A percentile compares a stretch with the other conserved stretches of the same genome.
phyloP scores from a whole-genome alignment of 2,888 invertebrate genomes.

The Harpalus rufipes region DNA sequence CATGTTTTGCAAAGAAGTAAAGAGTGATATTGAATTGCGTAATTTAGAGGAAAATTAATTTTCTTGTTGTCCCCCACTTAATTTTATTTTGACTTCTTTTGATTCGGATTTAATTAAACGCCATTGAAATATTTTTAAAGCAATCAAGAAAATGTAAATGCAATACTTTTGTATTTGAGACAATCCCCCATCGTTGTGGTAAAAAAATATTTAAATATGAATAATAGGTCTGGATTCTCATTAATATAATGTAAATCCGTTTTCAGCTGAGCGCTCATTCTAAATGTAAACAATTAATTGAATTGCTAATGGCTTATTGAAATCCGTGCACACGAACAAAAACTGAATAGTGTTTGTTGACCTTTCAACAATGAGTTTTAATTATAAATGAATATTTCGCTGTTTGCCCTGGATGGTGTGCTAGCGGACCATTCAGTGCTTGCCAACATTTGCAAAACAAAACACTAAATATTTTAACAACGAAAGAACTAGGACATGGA shows the following conservation, averaged over 20 bases:
- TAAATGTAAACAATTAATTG: slow-evolving; percentile 60
- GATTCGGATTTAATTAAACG: slow-evolving; percentile 6
- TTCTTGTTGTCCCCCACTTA: not conserved
- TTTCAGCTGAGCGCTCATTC: slow-evolving; percentile 1
- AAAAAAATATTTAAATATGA: slow-evolving; percentile 49
- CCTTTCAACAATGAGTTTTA: slow-evolving; percentile 50
- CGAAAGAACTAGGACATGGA: too few species aligned
- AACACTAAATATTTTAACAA: slow-evolving; percentile 6
- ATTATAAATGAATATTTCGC: slow-evolving; percentile 55
- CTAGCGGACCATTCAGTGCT: not conserved
- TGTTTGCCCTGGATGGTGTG: slow-evolving; percentile 1
- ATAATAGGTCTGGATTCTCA: slow-evolving; percentile 20
- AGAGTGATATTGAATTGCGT: not conserved
- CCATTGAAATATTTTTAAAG: slow-evolving; percentile 24
- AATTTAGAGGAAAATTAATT: not conserved
- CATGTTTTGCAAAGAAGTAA: too few species aligned
- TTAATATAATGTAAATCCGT: slow-evolving; percentile 44
- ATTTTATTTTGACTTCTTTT: not conserved
- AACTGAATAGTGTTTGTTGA: slow-evolving; percentile 49
- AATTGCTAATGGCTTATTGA: slow-evolving; percentile 58
- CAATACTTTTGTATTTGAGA: slow-evolving; percentile 5
- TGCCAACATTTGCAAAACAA: not conserved
- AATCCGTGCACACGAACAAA: slow-evolving; percentile 46
- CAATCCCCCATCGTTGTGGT: not conserved
- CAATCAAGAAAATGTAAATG: slow-evolving; percentile 41